These are phyloP conservation scores for Lepus americanus DNA, from an alignment of 2,113 vertebrate genomes.

Conservation along the genomic window DNA sequence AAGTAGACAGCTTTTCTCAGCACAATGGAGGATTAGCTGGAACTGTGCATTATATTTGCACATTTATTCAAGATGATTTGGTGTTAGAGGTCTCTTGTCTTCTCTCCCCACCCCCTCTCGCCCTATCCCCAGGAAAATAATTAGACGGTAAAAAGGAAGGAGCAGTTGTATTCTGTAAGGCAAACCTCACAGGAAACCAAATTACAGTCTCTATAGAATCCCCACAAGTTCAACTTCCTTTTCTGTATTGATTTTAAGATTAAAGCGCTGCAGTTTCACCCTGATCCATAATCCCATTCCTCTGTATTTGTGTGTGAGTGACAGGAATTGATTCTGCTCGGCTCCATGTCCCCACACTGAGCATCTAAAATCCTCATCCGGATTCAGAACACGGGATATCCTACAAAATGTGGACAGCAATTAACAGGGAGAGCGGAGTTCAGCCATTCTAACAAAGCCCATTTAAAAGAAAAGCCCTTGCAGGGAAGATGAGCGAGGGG, in stretches of 20 bases:
- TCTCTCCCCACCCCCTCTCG: neutral
- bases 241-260: slow-evolving; percentile 83
- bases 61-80: slow-evolving; percentile 33
- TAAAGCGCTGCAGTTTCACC: slow-evolving; percentile 47
- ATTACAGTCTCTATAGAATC: slow-evolving; percentile 58
- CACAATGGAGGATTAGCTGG: neutral
- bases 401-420: neutral
- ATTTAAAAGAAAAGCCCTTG: neutral
- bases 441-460: slow-evolving; percentile 27
- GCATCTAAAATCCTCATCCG: slow-evolving; percentile 71
- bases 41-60: neutral
- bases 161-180: slow-evolving; percentile 49
- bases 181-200: slow-evolving; percentile 72
- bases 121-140: slow-evolving; percentile 35
- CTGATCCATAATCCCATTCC: slow-evolving; percentile 83
- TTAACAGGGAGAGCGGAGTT: neutral
- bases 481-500: neutral
- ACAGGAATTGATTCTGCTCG: slow-evolving; percentile 84
- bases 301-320: slow-evolving; percentile 81
- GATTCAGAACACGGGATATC: neutral
- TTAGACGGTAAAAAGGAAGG: slow-evolving; percentile 55
- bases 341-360: slow-evolving; percentile 51
- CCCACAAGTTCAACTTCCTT: slow-evolving; percentile 75
- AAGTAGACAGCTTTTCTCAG: neutral
- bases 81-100: neutral